Base-by-base conservation (phyloP, 2,888 invertebrate genomes). In the Microchrysa polita region DNA sequence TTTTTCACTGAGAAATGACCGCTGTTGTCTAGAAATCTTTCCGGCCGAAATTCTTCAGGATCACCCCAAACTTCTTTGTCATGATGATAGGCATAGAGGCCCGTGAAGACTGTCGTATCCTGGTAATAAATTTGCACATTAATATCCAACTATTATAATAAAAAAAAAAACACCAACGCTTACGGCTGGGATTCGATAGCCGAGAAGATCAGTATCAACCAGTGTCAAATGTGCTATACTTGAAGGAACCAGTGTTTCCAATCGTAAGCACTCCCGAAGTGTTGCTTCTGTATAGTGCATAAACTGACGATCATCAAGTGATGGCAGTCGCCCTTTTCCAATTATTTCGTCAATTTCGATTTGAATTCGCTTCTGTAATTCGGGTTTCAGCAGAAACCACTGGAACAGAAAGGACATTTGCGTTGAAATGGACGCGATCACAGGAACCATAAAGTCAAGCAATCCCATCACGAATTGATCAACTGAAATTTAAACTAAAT, bases 11-110 rank as follows among this genome's bases (percentile, higher is more conserved):
- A 81, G 1, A 92, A 79, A 74, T 86, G 80, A 0, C 90, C 90
- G 27, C 88, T 76, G 1, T 83, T 84, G 27, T 86, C 84, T 4
- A 92, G 84, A 80, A 89, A 92, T 40, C 92, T 84, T 79, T 92
- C 91, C 0, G 92, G 92, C 0, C 88, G 83, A 80, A 91, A 92
- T 69, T 85, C 85, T 69, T 90, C 86, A 0, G 92, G 91, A 80
- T 92, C 89, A 0, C 87, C 86, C 91, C 91, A 92, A 5, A 88
- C 78, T 0, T 86, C 84, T 34, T 87, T 83, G 79, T 91, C 89
- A 78, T 82, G 85, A 78, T 91, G 88, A 74, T 88, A 83, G 40
- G 85, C 85, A 61, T 85, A 81, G 4, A 90, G 83, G 77, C 90
- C 90, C 0, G 88, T 85, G 27, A 87, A 81, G 0, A 91, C 76